Conservation (phyloP, 2,797 vertebrate species). For the Garrulus glandarius region DNA sequence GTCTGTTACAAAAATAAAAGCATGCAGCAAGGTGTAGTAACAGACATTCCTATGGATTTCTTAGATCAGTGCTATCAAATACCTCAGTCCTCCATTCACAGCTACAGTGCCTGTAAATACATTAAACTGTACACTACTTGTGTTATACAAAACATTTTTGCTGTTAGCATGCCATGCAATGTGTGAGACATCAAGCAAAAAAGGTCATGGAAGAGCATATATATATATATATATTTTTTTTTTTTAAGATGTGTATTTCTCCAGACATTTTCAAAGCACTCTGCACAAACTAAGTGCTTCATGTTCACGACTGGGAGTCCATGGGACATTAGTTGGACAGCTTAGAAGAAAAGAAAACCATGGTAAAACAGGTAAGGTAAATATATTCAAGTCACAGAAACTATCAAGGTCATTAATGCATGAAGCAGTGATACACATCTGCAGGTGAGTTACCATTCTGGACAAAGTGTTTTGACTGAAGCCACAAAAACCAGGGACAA, state of each 20-base stretch:
- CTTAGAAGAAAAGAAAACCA: background rate
- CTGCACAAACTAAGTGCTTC: background rate
- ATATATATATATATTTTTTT: background rate
- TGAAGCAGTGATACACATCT: background rate
- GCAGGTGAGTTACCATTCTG: background rate
- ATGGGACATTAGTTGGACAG: background rate
- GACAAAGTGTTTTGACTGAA: background rate
- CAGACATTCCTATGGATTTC: background rate
- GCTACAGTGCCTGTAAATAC: background rate
- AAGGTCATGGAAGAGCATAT: background rate
- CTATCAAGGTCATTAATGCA: background rate
- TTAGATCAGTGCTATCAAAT: background rate
- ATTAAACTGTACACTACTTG: background rate
- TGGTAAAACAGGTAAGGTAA: background rate
- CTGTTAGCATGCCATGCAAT: background rate
- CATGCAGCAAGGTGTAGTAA: background rate
- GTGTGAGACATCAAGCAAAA: background rate
- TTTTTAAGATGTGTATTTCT: background rate
- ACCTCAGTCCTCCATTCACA: background rate
- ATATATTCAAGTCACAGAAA: background rate
- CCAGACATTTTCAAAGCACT: background rate
- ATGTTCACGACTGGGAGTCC: accelerated
- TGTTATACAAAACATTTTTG: background rate
- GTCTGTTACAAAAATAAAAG: background rate
- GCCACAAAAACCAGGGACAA: background rate